Base-by-base conservation (phyloP, 2,113 vertebrate genomes). In the Heterocephalus glaber region DNA sequence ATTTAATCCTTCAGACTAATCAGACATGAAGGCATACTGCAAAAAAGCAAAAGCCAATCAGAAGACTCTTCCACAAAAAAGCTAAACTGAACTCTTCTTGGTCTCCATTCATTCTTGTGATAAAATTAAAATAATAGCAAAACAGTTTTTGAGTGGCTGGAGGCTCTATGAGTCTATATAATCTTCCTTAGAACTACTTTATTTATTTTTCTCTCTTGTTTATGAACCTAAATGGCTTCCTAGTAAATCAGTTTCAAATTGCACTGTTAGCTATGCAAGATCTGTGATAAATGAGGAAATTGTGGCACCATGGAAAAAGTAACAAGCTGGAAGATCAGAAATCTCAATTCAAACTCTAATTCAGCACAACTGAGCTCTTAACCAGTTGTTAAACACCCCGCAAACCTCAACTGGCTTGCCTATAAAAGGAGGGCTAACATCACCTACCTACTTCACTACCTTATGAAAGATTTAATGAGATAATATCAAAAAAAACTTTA, bases 1-100 rank as follows among this genome's bases (percentile, higher is more conserved):
- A 79, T 68, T 86, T 74, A 68, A 16, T 22, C 85, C 58, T 94
- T 89, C 83, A 94, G 35, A 68, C n/a, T 86, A 47, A 92, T 44
- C 58, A 86, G 70, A 66, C 22, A 17, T 76, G 85, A 94, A 89
- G 6, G 28, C 1, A 6, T 26, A 88, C 16, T 49, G 41, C 54
- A 52, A 60, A 80, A 89, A 56, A 63, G 3, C 79, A 88, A 13
- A 54, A 68, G 47, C 52, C 56, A 16, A 63, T 76, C 74, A 90
- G 41, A 82, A 94, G 88, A 61, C 14, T 49, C 80, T 84, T 33
- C 79, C 9, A 60, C 61, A 13, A 38, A 12, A 20, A 77, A 86
- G 33, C 65, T 61, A 81, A 47, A 52, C 0, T 54, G n/a, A 85
- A 28, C 7, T 19, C 44, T 49, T 86, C 49, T 22, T 58, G 38